A percentile compares a stretch with the other conserved stretches of the same genome.
Conservation (phyloP, 2,888 invertebrate genomes). For the Synergus japonicus region DNA sequence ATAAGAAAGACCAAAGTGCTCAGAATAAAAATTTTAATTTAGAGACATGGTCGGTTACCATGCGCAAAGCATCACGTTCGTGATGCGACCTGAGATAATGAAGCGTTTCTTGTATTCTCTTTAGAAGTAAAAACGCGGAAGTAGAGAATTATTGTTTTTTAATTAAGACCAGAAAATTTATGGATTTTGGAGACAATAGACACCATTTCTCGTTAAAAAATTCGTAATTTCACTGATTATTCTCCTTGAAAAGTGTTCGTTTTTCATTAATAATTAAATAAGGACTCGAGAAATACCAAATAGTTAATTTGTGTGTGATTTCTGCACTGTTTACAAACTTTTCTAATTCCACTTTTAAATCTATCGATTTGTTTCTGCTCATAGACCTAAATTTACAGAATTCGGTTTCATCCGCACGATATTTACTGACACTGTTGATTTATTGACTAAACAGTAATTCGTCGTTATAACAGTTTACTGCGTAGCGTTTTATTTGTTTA, state of each 20-base stretch:
- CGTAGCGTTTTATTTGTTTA: background rate
- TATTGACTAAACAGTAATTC: background rate
- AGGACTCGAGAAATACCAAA: background rate
- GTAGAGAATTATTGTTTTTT: conserved; percentile 11
- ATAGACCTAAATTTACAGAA: background rate
- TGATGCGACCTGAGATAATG: conserved; percentile 22
- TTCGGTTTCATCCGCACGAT: background rate
- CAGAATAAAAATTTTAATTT: background rate
- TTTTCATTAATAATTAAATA: background rate
- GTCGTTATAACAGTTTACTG: conserved; percentile 3
- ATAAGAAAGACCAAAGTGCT: background rate
- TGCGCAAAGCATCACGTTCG: background rate
- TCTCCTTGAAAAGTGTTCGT: background rate
- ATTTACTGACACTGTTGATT: conserved; percentile 31
- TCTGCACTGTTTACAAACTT: background rate
- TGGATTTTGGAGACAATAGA: background rate
- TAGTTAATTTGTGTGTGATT: background rate
- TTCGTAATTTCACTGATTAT: background rate
- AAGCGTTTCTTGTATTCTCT: background rate
- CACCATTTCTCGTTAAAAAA: background rate
- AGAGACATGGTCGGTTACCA: background rate
- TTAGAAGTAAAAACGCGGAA: background rate
- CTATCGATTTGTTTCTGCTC: background rate
- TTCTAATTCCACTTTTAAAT: background rate
- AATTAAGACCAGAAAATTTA: background rate